Base-by-base conservation (phyloP, 2,888 invertebrate genomes). In the Conops quadrifasciatus region DNA sequence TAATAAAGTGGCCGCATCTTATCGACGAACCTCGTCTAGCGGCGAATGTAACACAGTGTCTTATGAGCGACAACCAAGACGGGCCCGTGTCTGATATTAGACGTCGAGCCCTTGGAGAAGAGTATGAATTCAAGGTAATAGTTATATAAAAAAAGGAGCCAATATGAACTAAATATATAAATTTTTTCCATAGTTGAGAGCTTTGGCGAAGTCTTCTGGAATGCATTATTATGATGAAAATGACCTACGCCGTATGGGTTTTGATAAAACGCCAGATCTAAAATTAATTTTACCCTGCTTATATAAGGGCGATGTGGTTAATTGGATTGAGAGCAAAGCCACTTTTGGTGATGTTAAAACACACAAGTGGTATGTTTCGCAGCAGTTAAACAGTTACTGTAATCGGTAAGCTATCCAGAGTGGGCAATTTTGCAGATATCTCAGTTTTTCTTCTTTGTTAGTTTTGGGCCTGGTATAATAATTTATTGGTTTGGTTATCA, bases 261-360 rank as follows among this genome's bases (percentile, higher is more conserved):
- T 94, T 85, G 97, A 97, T 84, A 97, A 97, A 87, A 97, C 97
- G 1, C 97, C 97, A 0, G 97, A 97, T 84, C 90, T 96, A 60
- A 96, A 95, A 86, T 87, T 97, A 67, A 94, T 95, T 83, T 89
- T 96, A 26, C 97, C 97, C 0, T 92, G 96, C 74, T 92, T 94
- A 43, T 90, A 95, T 28, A 92, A 94, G 84, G 94, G 94, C 1
- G 90, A 91, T 79, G 90, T 97, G 30, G 89, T 97, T 0, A 94
- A 96, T 84, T 97, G 97, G 97, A 94, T 97, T 73, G 97, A 97
- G 86, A 96, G 97, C 79, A 97, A 97, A 87, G 97, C 97, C 0
- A 89, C 94, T n/a, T 97, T 97, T 88, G 97, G 94, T 2, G 94
- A 95, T 86, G 89, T 90, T 75, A 91, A 92, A 78, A 90, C 91